Percentiles rank a stretch among this genome's conserved stretches.
Conservation (phyloP, 1,140 invertebrate species). For the Drosophila kohkoa region DNA sequence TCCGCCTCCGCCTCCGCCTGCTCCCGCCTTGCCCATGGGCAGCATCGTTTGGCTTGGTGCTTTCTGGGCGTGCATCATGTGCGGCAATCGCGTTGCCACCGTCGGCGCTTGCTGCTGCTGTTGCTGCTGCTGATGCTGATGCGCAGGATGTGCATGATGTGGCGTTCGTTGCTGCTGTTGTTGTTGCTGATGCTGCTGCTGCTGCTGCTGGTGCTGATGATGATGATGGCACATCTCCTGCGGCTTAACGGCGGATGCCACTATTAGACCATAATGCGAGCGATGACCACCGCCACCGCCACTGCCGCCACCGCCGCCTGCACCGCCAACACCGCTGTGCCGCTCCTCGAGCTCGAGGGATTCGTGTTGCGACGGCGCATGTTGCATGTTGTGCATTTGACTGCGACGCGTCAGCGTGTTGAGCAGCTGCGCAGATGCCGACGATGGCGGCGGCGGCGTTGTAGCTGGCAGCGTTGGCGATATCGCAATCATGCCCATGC, state of each 20-base stretch:
- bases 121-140: constrained; percentile 72
- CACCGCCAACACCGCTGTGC: constrained; percentile 55
- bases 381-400: constrained; percentile 60
- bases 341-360: constrained; percentile 65
- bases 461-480: constrained; percentile 41
- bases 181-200: constrained; percentile 55
- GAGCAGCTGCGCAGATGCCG: constrained; percentile 28
- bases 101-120: constrained; percentile 50
- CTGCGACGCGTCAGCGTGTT: constrained; percentile 68
- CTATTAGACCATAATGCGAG: constrained; percentile 68
- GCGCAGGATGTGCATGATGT: constrained; percentile 62
- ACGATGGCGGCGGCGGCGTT: constrained; percentile 55
- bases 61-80: constrained; percentile 85
- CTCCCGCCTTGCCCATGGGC: constrained; percentile 2
- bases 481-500: constrained; percentile 13
- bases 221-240: constrained; percentile 81
- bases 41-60: constrained; percentile 44
- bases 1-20: constrained; percentile 23
- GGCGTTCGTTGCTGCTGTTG: constrained; percentile 51
- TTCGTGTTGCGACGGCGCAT: constrained; percentile 56
- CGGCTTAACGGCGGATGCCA: constrained; percentile 51
- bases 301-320: constrained; percentile 28
- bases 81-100: constrained; percentile 49
- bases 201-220: constrained; percentile 79
- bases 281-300: constrained; percentile 43